Evolutionary conservation across 2,888 invertebrate species (phyloP).

Genomic region (Alentia gelatinosa): DNA sequence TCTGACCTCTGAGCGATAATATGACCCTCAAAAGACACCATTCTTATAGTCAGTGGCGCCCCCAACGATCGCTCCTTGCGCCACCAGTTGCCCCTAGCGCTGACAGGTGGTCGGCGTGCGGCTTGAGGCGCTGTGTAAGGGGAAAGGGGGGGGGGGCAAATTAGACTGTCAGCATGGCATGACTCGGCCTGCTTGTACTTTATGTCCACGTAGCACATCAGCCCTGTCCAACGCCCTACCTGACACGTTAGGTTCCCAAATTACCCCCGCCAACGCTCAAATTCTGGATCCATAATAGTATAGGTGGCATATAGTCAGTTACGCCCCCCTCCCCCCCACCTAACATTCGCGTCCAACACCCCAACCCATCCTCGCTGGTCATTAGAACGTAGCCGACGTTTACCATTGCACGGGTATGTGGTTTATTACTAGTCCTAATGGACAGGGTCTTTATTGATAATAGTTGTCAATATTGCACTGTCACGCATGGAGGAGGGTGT

Average conservation of each 20-base stretch:
- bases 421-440: too few relatives aligned
- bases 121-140: too few relatives aligned
- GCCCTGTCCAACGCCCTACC: neutral
- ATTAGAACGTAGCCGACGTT: too few relatives aligned
- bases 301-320: neutral
- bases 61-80: neutral
- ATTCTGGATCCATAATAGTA: slow-evolving; percentile 9
- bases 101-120: slow-evolving; percentile 36
- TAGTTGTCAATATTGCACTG: too few relatives aligned
- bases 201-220: slow-evolving; percentile 16
- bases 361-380: neutral
- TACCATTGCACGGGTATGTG: too few relatives aligned
- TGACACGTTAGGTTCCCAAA: slow-evolving; percentile 3
- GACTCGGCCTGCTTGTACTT: neutral
- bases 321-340: neutral
- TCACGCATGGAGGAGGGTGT: too few relatives aligned
- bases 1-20: neutral
- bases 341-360: neutral
- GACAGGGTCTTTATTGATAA: too few relatives aligned
- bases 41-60: neutral
- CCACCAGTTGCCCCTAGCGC: neutral
- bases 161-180: slow-evolving; percentile 7
- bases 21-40: neutral
- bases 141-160: neutral
- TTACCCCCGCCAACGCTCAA: neutral